phyloP scores from a whole-genome alignment of 2,888 invertebrate genomes.

The Caenorhabditis sp. region DNA sequence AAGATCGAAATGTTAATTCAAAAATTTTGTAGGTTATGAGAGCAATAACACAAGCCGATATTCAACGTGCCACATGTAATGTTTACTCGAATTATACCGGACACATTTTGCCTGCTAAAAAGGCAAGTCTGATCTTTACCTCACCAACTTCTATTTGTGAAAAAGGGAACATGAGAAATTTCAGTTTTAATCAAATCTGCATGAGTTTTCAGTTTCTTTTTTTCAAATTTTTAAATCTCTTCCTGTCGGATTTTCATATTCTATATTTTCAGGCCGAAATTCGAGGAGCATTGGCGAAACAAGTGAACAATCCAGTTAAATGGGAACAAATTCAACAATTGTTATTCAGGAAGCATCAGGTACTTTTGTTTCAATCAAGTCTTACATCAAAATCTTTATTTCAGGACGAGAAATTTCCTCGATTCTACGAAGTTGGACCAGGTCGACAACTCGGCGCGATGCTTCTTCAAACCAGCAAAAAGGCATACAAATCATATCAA shows the following conservation, averaged over 20 bases:
- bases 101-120: slow-evolving; percentile 54
- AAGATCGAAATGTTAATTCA: neutral
- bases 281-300: slow-evolving; percentile 54
- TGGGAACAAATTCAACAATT: slow-evolving; percentile 70
- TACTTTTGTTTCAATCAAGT: too few relatives aligned
- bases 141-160: neutral
- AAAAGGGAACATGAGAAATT: neutral
- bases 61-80: slow-evolving; percentile 54
- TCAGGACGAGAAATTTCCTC: slow-evolving; percentile 63
- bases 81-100: slow-evolving; percentile 69
- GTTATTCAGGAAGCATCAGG: slow-evolving; percentile 64
- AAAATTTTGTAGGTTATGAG: slow-evolving; percentile 17
- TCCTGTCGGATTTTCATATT: too few relatives aligned
- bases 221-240: neutral
- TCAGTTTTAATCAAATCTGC: too few relatives aligned
- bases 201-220: slow-evolving; percentile 3
- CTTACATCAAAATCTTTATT: neutral
- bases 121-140: slow-evolving; percentile 9
- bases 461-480: slow-evolving; percentile 65
- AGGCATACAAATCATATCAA: slow-evolving; percentile 57
- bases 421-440: slow-evolving; percentile 68
- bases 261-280: slow-evolving; percentile 53
- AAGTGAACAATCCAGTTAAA: slow-evolving; percentile 64
- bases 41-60: slow-evolving; percentile 41
- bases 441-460: slow-evolving; percentile 68